Conservation (phyloP, 2,797 vertebrate genomes). For the Phyllotis vaccarum region DNA sequence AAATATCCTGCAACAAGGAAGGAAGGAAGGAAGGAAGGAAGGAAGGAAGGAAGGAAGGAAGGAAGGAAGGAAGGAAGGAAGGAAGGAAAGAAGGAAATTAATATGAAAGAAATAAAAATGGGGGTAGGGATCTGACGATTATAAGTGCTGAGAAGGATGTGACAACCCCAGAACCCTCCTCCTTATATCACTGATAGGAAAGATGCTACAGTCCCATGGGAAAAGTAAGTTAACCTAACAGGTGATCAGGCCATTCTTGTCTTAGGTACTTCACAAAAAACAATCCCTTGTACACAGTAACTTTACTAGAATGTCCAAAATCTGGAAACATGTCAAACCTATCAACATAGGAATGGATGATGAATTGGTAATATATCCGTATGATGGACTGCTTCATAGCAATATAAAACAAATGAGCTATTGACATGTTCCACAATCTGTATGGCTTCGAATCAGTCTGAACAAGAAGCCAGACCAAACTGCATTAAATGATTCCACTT, state of each 20-base stretch:
- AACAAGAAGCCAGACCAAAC: conserved; percentile 19
- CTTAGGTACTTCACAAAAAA: not conserved
- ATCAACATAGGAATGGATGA: not conserved
- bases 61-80: not conserved
- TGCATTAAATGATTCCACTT: not conserved
- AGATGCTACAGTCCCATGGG: not conserved
- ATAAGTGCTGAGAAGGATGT: not conserved
- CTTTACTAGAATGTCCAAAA: not conserved
- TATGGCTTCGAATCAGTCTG: not conserved
- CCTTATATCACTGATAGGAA: not conserved
- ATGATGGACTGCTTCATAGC: not conserved
- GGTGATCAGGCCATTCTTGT: not conserved
- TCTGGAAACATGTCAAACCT: not conserved
- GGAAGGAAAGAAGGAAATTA: not conserved
- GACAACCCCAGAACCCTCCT: not conserved
- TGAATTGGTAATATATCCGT: not conserved
- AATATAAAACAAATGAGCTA: conserved; percentile 20
- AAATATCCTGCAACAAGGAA: not conserved
- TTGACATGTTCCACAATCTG: not conserved
- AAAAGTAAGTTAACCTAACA: conserved; percentile 40
- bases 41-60: not conserved
- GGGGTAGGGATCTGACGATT: not conserved
- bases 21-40: not conserved
- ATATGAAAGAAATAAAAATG: not conserved
- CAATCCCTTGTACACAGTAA: not conserved